Conservation (phyloP, 2,113 vertebrate genomes). For the Nipponia nippon region DNA sequence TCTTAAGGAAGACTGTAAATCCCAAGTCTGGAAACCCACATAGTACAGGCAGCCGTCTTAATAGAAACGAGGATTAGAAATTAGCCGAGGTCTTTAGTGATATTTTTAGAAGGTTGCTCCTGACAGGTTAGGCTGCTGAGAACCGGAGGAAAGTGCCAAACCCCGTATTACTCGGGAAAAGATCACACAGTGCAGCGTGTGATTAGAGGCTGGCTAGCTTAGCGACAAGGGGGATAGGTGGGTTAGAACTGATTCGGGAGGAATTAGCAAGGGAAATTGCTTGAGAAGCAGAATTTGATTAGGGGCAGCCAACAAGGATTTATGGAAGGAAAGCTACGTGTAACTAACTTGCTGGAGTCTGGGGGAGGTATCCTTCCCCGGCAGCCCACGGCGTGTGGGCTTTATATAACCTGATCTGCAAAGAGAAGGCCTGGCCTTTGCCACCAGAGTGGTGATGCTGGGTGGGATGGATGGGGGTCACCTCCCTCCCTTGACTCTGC, state of each 20-base stretch:
- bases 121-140: constrained; percentile 69
- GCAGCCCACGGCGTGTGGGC: not conserved
- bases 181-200: constrained; percentile 42
- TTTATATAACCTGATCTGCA: not conserved
- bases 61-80: constrained; percentile 71
- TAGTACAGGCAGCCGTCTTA: constrained; percentile 37
- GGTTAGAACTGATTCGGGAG: constrained; percentile 35
- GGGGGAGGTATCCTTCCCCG: not conserved
- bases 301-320: constrained; percentile 48
- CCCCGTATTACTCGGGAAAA: constrained; percentile 8
- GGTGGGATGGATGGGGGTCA: not conserved
- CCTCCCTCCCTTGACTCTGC: not conserved
- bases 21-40: constrained; percentile 32
- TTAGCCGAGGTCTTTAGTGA: constrained; percentile 68
- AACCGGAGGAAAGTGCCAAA: constrained; percentile 25
- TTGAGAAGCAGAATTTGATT: constrained; percentile 70
- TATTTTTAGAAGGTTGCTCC: constrained; percentile 75
- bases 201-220: constrained; percentile 63
- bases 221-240: constrained; percentile 56
- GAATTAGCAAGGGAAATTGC: constrained; percentile 72
- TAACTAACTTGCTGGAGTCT: constrained; percentile 5
- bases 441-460: not conserved
- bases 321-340: not conserved
- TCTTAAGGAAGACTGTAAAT: constrained; percentile 59
- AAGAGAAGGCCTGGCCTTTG: not conserved